Conservation (phyloP, 2,797 vertebrate species). For the Sarcoramphus papa region DNA sequence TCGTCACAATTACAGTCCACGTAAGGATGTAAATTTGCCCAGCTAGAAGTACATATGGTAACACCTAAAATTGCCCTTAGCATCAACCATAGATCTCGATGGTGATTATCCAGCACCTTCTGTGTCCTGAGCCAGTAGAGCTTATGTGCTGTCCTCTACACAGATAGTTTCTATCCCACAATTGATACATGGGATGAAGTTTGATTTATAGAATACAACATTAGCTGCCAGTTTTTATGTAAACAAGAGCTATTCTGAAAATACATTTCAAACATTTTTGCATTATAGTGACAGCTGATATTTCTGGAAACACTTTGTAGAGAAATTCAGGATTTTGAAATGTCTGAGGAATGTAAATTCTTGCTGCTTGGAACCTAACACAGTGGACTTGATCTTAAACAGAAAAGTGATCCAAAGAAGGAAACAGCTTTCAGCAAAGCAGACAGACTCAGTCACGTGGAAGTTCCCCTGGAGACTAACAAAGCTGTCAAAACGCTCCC, state of each 20-base stretch:
- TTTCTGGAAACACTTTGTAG: neutral
- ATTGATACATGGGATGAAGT: neutral
- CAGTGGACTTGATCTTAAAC: neutral
- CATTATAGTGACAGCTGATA: neutral
- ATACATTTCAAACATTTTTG: neutral
- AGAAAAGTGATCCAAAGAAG: neutral
- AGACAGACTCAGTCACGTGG: neutral
- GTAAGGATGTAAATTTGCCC: neutral
- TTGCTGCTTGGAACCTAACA: neutral
- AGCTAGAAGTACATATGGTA: neutral
- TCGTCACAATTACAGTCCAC: neutral
- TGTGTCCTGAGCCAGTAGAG: neutral
- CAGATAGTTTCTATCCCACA: neutral
- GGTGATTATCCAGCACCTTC: neutral
- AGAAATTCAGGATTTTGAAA: neutral
- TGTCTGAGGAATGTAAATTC: neutral
- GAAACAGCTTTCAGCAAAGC: slow-evolving; percentile 25
- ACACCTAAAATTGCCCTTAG: neutral
- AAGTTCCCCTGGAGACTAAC: neutral
- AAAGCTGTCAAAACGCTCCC: neutral
- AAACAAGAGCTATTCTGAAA: neutral
- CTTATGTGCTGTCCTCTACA: neutral
- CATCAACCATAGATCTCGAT: neutral
- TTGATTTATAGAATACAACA: neutral
- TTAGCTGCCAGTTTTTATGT: neutral